Base-by-base conservation (phyloP, 2,888 invertebrate species). In the Chaetoderma sp. region DNA sequence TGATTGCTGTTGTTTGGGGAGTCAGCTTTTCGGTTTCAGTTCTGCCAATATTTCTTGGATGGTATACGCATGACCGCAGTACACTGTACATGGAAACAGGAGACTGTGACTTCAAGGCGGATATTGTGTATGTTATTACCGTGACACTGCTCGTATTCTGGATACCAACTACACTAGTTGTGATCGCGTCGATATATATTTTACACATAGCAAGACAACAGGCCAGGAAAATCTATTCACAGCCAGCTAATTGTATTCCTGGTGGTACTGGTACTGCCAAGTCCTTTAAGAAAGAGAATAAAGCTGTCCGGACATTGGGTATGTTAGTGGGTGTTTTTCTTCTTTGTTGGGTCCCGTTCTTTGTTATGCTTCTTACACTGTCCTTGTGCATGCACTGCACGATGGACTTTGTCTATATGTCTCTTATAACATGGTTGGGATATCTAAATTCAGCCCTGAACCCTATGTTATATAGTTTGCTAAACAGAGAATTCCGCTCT, bases 21-120 rank as follows among this genome's bases (percentile, higher is more conserved):
- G 78, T 78, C 60, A 78, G 79, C 52, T 73, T 72, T 5, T 74
- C 78, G 33, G 83, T 84, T n/a, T 82, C 82, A 4, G 84, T 84
- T 67, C 74, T 83, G 30, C 84, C 84, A 1, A 80, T 84, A 60
- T 85, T 81, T 70, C 62, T 78, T 5, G 84, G 84, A 10, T 82
- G 82, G 80, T 85, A 81, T 69, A 77, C 77, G 10, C 67, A 68
- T 63, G 28, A 67, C 23, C 42, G 55, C 8, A 94, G 0, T 89
- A 90, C 56, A 5, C 42, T 71, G 1, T 69, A 70, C 23, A 50
- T 39, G 6, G 67, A 71, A 59, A 49, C 50, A 3, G 59, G 36
- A 52, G 30, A 23, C 23, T 78, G 78, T 60, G 68, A 67, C 8
- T 63, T 80, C 13, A 60, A 67, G 18, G 83, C 83, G 5, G 84